These are phyloP conservation scores for Proterorhinus semilunaris DNA, from an alignment of 2,113 vertebrate species.

Conservation along the genomic window DNA sequence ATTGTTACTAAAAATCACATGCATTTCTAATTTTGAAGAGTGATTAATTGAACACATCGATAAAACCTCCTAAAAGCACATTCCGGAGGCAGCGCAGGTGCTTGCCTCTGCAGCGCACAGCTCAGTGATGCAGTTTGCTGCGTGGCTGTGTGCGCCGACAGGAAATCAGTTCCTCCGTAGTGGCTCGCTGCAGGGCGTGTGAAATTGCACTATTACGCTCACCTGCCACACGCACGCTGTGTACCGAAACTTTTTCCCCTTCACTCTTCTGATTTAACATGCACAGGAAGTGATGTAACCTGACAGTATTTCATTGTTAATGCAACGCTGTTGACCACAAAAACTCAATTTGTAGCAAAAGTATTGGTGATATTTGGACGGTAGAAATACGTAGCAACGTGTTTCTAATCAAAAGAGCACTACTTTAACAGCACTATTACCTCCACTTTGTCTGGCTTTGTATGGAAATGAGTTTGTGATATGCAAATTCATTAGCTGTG, in stretches of 20 bases:
- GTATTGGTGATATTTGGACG: not conserved
- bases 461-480: no score
- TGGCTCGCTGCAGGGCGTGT: slow-evolving; percentile 55
- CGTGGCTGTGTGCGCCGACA: slow-evolving; percentile 33
- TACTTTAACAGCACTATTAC: not conserved
- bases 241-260: slow-evolving; percentile 13
- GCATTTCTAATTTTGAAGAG: no score
- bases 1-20: no score
- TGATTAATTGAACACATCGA: not conserved
- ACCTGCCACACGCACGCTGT: slow-evolving; percentile 18
- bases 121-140: slow-evolving; percentile 12
- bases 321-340: not conserved
- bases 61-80: slow-evolving; percentile 5
- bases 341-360: not conserved
- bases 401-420: not conserved
- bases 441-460: not conserved
- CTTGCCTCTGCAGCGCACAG: slow-evolving; percentile 27
- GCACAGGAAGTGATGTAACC: slow-evolving; percentile 43
- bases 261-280: slow-evolving; percentile 44
- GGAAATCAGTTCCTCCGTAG: slow-evolving; percentile 55
- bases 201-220: slow-evolving; percentile 49
- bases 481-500: no score
- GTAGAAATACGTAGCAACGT: not conserved
- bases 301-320: slow-evolving; percentile 8
- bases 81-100: not conserved